Base-by-base conservation (phyloP, 2,797 vertebrate genomes). In the Halcyon leucocephala region DNA sequence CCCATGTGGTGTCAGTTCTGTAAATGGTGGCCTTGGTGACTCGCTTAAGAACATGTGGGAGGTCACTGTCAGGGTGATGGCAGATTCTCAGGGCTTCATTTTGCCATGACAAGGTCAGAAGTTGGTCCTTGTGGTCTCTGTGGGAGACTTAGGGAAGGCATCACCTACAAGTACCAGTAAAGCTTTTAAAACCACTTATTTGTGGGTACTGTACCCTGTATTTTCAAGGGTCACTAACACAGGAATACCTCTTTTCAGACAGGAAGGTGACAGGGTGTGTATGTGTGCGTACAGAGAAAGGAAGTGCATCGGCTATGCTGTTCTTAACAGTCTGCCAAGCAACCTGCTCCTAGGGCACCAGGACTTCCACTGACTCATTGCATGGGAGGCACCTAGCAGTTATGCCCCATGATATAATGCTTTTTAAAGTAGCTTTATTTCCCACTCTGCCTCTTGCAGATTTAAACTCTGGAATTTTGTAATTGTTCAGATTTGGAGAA, bases 1-100 rank as follows among this genome's bases (percentile, higher is more conserved):
- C 16, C 42, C 60, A 24, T 1, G 3, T 1, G 13, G n/a, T 39
- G 48, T 70, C 85, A 42, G 14, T n/a, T 80, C 87, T 90, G 62
- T n/a, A 49, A 83, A 37, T 9, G 21, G 7, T 42, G 58, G 22
- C 65, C 41, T 46, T 9, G n/a, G 44, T 54, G 61, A 69, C 69
- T 37, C 0, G 0, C 37, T 71, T 29, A 39, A 18, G 2, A 6
- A 10, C 0, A 6, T 1, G 1, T 39, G 55, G 44, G 28, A 76
- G 26, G 77, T 9, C 87, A 49, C 18, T 35, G 73, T 41, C 58
- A 90, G 58, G 62, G 31, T 3, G 1, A 20, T 2, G 29, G 62
- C 71, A 89, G 33, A 17, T 17, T 17, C 18, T 29, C 65, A 72
- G 19, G n/a, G 28, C 54, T 76, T 14, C 33, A 0, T 83, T 91